phyloP scores from a whole-genome alignment of 2,113 vertebrate species.

The Scatophagus argus region DNA sequence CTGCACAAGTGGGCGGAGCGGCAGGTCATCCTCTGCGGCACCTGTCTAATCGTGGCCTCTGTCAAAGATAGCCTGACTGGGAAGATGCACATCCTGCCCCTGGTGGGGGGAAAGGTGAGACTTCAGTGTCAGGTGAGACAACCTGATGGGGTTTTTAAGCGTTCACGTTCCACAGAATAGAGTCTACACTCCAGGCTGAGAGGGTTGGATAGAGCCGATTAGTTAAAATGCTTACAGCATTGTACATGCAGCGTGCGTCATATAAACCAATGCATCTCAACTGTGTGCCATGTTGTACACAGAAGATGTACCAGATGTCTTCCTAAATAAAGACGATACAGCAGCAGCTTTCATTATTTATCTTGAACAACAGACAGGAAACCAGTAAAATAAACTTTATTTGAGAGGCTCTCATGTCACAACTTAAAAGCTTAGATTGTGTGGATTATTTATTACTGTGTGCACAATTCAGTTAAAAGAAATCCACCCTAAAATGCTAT shows the following conservation, averaged over 20 bases:
- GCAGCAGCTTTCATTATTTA: background rate
- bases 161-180: slow-evolving; percentile 4
- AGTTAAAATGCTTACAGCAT: slow-evolving; percentile 3
- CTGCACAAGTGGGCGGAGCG: slow-evolving; percentile 98
- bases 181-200: slow-evolving; percentile 4
- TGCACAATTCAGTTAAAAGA: background rate
- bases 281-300: background rate
- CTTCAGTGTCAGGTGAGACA: slow-evolving; percentile 9
- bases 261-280: background rate
- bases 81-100: slow-evolving; percentile 97
- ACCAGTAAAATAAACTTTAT: background rate
- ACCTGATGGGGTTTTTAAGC: slow-evolving; percentile 7
- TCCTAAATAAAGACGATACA: background rate
- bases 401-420: background rate
- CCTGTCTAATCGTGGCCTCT: slow-evolving; percentile 95
- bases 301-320: background rate
- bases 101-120: slow-evolving; percentile 96
- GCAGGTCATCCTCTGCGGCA: slow-evolving; percentile 94
- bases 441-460: background rate
- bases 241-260: background rate
- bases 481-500: background rate
- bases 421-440: background rate
- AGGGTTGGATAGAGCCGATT: slow-evolving; percentile 2
- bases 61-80: slow-evolving; percentile 95
- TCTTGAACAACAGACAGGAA: background rate